Evolutionary conservation across 2,888 invertebrate genomes (phyloP), one percentile per base, ranked within the genome.

Genomic region (Crioceris asparagi): DNA sequence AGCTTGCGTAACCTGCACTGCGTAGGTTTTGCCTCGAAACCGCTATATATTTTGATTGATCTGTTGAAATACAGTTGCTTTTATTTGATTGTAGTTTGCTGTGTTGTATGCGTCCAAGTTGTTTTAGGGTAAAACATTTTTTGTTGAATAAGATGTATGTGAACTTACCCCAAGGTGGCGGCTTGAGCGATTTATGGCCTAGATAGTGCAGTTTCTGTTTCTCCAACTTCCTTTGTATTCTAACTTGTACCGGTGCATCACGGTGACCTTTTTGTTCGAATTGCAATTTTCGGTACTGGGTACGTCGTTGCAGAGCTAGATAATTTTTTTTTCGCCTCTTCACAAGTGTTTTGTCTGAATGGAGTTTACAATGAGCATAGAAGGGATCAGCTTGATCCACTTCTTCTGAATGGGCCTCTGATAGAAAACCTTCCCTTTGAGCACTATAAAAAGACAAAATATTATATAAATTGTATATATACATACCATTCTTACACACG

Each of bases 311-410:
- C 36, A 92, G 67, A 1, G 91, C 86, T 41, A 92, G 70, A 76
- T 86, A 92, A 60, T 91, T 92, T 3, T 83, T 70, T 55, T 80
- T 79, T 4, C 86, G 74, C 56, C 79, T 75, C 55, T 83, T 81
- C 25, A 90, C 81, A 41, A 85, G 72, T 3, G 82, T 76, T 63
- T 92, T 92, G 58, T 96, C 94, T 0, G 93, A 92, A 64, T 97
- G 96, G 31, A 93, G 71, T 61, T 85, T 87, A 61, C 96, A 97
- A 59, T 96, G 92, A 0, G 94, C 96, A 63, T 91, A 96, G 62
- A 93, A 97, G 0, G 96, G 96, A 68, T 96, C 96, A 0, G 93
- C 93, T 53, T 88, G 88, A 53, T 88, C 87, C 0, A 79, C 83
- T 60, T 88, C 88, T 55, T 87, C 88, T 1, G 83, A 81, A 60